Conservation (phyloP, 2,797 vertebrate genomes). For the Gymnoscopelus braueri region DNA sequence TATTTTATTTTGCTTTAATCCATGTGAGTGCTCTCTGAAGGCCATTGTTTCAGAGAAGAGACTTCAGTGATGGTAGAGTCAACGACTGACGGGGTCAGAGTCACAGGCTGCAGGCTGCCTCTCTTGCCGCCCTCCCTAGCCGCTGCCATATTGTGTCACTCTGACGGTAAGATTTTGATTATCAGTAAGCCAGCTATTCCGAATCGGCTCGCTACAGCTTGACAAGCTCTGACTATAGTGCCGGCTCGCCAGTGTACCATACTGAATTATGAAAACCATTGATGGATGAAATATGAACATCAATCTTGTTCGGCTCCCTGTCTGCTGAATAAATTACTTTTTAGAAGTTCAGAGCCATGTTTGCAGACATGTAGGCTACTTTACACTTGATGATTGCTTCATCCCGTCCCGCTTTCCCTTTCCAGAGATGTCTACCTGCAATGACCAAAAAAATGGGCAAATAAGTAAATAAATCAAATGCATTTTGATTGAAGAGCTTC, state of each 20-base stretch:
- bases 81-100: not conserved
- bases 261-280: conserved; percentile 69
- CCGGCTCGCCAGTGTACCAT: conserved; percentile 45
- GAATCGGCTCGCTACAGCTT: conserved; percentile 50
- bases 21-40: no score
- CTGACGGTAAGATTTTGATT: conserved; percentile 47
- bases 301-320: conserved; percentile 70
- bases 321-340: conserved; percentile 73
- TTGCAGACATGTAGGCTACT: conserved; percentile 46
- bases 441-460: no score
- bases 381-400: no score
- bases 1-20: no score
- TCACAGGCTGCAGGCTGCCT: not conserved
- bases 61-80: not conserved
- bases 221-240: conserved; percentile 62
- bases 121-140: not conserved
- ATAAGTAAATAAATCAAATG: no score
- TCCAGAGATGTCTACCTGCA: no score
- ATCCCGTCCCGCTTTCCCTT: no score
- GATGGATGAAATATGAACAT: conserved; percentile 79
- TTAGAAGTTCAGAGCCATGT: conserved; percentile 59
- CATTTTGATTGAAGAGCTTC: no score
- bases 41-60: no score
- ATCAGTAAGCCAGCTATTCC: conserved; percentile 54
- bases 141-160: conserved; percentile 19